Base-by-base conservation (phyloP, 2,113 vertebrate species). In the Uropsilus gracilis region DNA sequence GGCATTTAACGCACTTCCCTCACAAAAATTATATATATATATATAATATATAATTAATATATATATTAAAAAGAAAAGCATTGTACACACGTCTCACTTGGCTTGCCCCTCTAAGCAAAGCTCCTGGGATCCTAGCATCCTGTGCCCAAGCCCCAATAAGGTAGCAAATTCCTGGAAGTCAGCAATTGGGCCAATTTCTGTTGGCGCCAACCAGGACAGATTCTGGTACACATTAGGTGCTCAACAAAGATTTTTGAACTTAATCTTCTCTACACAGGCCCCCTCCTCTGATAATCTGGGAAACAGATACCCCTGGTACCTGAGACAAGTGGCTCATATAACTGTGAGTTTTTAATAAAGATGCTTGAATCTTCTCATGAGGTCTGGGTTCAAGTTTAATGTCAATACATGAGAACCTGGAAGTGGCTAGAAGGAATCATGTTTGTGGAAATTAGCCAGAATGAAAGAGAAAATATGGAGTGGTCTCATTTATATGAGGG, bases 151-250 rank as follows among this genome's bases (percentile, higher is more conserved):
- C 46, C 17, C 44, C 46, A 20, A 13, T 1, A 44, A 8, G 14
- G 8, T 1, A 0, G 8, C 9, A 22, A 82, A 2, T 2, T 64
- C 12, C 46, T 8, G 6, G 34, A 39, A 32, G 3, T 32, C 2
- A 26, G 22, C 20, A 30, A 30, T 7, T 61, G 17, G 4, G 28
- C 20, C 63, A n/a, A 20, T 84, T n/a, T 1, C 7, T 7, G 4
- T 59, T 55, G 34, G 24, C 57, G 48, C 37, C 4, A 1, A 4
- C 26, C 18, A 46, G 24, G 12, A 91, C 46, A 69, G 12, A 9
- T 6, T 17, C 42, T 42, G 1, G 17, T 24, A 28, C 53, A 48
- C n/a, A 48, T 30, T 10, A 18, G 1, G 12, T 32, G 13, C 48
- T 93, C 66, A 5, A 2, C 34, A 28, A 48, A 50, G 9, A 16